These are phyloP conservation scores for Perizoma affinitatum DNA, from an alignment of 2,888 invertebrate genomes.

Conservation along the genomic window DNA sequence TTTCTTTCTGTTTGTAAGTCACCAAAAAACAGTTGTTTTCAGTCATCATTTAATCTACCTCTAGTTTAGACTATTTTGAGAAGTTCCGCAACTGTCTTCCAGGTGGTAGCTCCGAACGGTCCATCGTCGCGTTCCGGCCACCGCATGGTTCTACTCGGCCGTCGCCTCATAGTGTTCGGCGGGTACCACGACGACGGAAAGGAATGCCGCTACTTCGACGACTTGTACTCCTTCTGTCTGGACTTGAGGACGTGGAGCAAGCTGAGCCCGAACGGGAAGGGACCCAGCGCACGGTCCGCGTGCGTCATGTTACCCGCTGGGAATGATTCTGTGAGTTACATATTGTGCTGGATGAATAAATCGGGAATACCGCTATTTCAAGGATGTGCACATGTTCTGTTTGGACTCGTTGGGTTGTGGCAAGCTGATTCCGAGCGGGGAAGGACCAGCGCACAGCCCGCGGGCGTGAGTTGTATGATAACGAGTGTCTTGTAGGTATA, in stretches of 20 bases:
- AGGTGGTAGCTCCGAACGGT: slow-evolving; percentile 81
- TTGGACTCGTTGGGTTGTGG: no score
- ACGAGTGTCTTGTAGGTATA: no score
- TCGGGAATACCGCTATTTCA: no score
- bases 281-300: slow-evolving; percentile 91
- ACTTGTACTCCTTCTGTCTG: slow-evolving; percentile 91
- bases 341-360: no score
- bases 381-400: no score
- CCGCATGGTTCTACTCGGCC: slow-evolving; percentile 92
- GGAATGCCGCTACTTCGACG: slow-evolving; percentile 95
- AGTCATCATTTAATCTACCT: no score
- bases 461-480: no score
- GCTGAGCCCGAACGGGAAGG: slow-evolving; percentile 85
- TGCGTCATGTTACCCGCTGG: slow-evolving; percentile 88
- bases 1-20: no score
- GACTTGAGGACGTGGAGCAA: slow-evolving; percentile 92
- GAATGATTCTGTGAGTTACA: slow-evolving; percentile 65
- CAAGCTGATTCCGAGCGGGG: no score
- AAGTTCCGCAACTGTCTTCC: background rate
- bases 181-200: slow-evolving; percentile 96
- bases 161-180: slow-evolving; percentile 93
- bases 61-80: no score
- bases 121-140: slow-evolving; percentile 93
- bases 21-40: no score
- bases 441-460: no score